Evolutionary conservation across 2,888 invertebrate species (phyloP).

Genomic region (Drosophila mettleri): DNA sequence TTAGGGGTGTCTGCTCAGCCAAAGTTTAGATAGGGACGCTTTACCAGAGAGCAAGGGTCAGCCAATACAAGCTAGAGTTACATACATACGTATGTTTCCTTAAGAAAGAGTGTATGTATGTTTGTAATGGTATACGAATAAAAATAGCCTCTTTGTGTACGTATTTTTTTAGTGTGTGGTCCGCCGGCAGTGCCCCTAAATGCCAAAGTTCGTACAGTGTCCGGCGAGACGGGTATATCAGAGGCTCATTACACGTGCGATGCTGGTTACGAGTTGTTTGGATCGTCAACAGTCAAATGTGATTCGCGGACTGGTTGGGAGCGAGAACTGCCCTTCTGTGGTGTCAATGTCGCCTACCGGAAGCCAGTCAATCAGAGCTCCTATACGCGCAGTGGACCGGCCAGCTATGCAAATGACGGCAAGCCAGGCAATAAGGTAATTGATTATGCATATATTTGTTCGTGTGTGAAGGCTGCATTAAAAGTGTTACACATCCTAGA

Average conservation of each 20-base stretch:
- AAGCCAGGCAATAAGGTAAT: constrained; percentile 88
- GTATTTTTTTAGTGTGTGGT: constrained; percentile 87
- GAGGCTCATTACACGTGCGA: constrained; percentile 93
- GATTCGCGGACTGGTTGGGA: constrained; percentile 91
- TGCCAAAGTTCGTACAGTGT: constrained; percentile 87
- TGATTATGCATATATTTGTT: background rate
- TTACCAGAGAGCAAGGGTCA: background rate
- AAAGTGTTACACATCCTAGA: constrained; percentile 85
- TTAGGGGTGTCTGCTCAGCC: background rate
- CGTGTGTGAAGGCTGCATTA: background rate
- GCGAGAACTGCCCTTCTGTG: constrained; percentile 93
- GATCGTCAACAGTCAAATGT: constrained; percentile 90
- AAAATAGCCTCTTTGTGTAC: background rate
- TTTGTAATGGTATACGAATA: background rate
- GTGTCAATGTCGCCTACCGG: constrained; percentile 94
- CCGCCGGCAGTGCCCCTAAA: constrained; percentile 94
- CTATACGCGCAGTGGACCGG: constrained; percentile 92
- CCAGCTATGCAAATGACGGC: constrained; percentile 95
- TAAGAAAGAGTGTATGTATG: background rate
- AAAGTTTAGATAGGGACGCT: background rate
- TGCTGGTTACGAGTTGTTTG: constrained; percentile 95
- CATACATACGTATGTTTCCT: too few relatives aligned
- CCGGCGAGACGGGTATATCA: constrained; percentile 84
- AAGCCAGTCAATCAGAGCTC: constrained; percentile 97
- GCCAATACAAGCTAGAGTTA: background rate